Base-by-base conservation (phyloP, 2,888 invertebrate genomes). In the Drosophila leonis region DNA sequence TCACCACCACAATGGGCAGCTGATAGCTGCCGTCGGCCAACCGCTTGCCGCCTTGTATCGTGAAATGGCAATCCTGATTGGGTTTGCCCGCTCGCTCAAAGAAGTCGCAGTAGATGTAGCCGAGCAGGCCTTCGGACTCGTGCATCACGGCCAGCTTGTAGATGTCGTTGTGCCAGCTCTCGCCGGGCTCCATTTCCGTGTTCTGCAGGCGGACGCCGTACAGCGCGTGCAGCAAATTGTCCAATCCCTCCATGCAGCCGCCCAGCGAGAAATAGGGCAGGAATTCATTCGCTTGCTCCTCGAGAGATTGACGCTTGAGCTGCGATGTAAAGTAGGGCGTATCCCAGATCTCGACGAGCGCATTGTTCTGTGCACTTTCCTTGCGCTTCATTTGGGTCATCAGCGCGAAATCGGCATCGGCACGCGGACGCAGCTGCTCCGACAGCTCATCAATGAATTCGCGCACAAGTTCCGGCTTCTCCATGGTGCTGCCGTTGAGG, bases 61-160 rank as follows among this genome's bases (percentile, higher is more conserved):
- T 99, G 93, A 98, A 99, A 93, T 99, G 99, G 90, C 99, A 99
- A 93, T 99, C 99, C 94, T 98, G 98, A 93, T 97, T 96, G 7
- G 98, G 97, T 93, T 99, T 99, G n/a, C 96, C 96, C 29, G 94
- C 94, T 60, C 98, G 94, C 93, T 98, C 97, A 91, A 97, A 99
- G 90, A 99, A 96, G 94, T 99, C 99, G 93, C 99, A 98, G 93
- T 99, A 99, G 85, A 99, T 98, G 90, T 97, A 95, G 0, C 99
- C 99, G 37, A 99, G 93, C 13, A 96, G 92, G 0, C 97, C 97
- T 90, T 98, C 97, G 0, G 93, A 94, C 84, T 97, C 96, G 88
- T 98, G 97, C 2, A 96, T 95, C 29, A 98, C 98, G n/a, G 96
- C 97, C 69, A 99, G 93, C 93, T 99, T 99, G 90, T 98, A 96